phyloP scores from a whole-genome alignment of 1,140 invertebrate genomes.

The Scaptodrosophila lebanonensis region DNA sequence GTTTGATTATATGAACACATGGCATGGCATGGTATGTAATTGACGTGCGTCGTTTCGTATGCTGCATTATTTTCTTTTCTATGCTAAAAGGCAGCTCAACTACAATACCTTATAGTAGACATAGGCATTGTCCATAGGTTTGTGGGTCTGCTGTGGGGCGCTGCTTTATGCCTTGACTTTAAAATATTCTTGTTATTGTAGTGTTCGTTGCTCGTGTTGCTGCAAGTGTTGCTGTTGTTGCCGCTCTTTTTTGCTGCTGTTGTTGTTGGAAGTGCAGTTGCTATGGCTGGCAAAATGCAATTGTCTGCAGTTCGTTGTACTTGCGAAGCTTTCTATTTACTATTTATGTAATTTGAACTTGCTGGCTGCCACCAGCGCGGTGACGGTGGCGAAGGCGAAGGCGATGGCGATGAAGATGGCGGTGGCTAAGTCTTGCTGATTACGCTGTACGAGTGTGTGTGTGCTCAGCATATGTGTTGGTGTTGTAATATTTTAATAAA shows the following conservation, averaged over 20 bases:
- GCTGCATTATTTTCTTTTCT: too few relatives aligned
- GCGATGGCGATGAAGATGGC: too few relatives aligned
- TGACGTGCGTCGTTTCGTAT: too few relatives aligned
- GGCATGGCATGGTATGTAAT: background rate
- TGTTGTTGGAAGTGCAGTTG: slow-evolving; percentile 43
- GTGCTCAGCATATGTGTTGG: slow-evolving; percentile 6
- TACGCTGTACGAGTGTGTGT: slow-evolving; percentile 4
- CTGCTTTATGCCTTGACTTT: slow-evolving; percentile 49
- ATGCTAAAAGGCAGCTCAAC: too few relatives aligned
- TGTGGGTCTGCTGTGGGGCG: slow-evolving; percentile 38
- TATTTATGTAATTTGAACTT: slow-evolving; percentile 74
- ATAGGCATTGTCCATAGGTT: slow-evolving; percentile 77
- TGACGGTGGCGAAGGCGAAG: too few relatives aligned
- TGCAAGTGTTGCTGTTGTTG: slow-evolving; percentile 12
- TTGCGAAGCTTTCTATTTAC: slow-evolving; percentile 31
- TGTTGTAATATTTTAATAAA: slow-evolving; percentile 65
- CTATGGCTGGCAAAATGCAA: too few relatives aligned
- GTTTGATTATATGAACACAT: background rate
- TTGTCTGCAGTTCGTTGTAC: slow-evolving; percentile 64
- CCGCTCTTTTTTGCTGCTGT: slow-evolving; percentile 16
- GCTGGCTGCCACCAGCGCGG: too few relatives aligned
- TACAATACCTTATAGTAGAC: slow-evolving; percentile 77
- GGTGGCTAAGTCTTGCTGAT: too few relatives aligned
- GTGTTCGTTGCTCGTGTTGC: slow-evolving; percentile 17
- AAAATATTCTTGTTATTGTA: slow-evolving; percentile 38